These are phyloP conservation scores for Argya squamiceps DNA, from an alignment of 2,797 vertebrate species.

Conservation along the genomic window DNA sequence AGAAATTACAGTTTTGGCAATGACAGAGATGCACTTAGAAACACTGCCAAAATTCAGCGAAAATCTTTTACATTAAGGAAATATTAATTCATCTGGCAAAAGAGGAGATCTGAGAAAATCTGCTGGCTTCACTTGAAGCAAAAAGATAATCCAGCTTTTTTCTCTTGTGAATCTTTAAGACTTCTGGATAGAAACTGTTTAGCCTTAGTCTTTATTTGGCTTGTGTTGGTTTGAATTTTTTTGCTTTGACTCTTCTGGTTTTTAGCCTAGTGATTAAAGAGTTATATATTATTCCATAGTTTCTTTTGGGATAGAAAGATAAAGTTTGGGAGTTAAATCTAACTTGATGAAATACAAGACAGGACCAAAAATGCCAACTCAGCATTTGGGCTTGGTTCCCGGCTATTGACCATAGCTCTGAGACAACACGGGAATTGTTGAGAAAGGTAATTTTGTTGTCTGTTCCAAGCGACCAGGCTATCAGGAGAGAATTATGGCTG, in stretches of 20 bases:
- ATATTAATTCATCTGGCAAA: neutral
- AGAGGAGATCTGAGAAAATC: neutral
- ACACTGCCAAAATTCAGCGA: neutral
- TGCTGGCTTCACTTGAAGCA: neutral
- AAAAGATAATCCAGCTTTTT: neutral
- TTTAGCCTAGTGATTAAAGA: neutral
- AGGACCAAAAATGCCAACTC: neutral
- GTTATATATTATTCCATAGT: neutral
- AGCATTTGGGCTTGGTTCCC: neutral
- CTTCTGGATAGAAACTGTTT: neutral
- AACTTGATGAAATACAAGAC: neutral
- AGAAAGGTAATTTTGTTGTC: neutral
- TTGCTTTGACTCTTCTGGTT: neutral
- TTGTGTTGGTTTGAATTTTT: neutral
- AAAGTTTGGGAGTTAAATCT: neutral
- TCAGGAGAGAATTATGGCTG: neutral
- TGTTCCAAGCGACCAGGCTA: neutral
- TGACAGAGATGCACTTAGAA: neutral
- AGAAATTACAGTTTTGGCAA: neutral
- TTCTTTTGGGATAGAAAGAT: neutral
- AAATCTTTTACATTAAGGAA: neutral
- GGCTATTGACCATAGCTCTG: neutral
- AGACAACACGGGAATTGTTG: neutral
- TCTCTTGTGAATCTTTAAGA: neutral
- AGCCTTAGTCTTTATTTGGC: neutral